Percentiles rank a stretch among this genome's conserved stretches.
Conservation (phyloP, 2,113 vertebrate species). For the Triplophysa siluroides region DNA sequence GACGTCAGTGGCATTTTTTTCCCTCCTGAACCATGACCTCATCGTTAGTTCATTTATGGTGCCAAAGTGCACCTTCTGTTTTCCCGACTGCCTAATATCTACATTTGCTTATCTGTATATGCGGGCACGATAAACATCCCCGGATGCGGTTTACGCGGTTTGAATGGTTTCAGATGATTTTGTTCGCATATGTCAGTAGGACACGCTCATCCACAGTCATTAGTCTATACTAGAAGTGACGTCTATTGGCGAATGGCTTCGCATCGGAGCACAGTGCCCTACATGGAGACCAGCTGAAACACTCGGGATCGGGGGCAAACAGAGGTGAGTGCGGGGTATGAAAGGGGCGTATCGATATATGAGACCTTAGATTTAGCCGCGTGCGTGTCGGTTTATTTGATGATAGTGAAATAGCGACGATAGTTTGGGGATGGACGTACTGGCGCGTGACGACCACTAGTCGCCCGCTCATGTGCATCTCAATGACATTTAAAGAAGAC, state of each 20-base stretch:
- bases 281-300: constrained; percentile 60
- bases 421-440: constrained; percentile 1
- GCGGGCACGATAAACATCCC: constrained; percentile 31
- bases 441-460: constrained; percentile 10
- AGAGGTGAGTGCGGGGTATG: constrained; percentile 61
- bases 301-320: constrained; percentile 56
- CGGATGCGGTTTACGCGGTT: constrained; percentile 6
- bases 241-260: constrained; percentile 49
- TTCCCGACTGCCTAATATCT: constrained; percentile 57
- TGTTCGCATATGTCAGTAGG: constrained; percentile 44
- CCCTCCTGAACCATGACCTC: constrained; percentile 82
- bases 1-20: constrained; percentile 80
- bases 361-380: background rate
- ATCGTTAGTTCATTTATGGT: constrained; percentile 83
- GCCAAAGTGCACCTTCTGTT: constrained; percentile 76
- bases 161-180: background rate
- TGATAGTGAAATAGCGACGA: background rate
- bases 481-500: constrained; percentile 1
- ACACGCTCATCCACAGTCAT: constrained; percentile 25
- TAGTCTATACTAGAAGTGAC: constrained; percentile 64
- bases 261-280: constrained; percentile 44
- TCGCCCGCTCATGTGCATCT: background rate
- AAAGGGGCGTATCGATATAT: constrained; percentile 22
- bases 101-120: constrained; percentile 53
- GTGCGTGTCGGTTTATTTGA: background rate